phyloP scores from a whole-genome alignment of 2,797 vertebrate species.

The Orestias chungarensis region DNA sequence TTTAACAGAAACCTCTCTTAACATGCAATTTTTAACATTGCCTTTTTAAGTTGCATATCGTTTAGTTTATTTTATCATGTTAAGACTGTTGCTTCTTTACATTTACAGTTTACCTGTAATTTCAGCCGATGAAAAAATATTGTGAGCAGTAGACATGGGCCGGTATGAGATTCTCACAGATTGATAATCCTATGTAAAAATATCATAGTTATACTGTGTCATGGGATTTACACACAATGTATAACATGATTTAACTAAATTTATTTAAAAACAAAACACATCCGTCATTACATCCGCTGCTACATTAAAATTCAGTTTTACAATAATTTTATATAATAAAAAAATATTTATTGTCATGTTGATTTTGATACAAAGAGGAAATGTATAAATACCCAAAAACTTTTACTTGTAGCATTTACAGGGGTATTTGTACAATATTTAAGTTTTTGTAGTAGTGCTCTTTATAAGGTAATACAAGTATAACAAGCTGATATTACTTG shows the following conservation, averaged over 20 bases:
- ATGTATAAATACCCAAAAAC: background rate
- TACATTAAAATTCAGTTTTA: background rate
- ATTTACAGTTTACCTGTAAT: constrained; percentile 24
- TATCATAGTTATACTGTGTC: background rate
- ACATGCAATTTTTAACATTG: constrained; percentile 51
- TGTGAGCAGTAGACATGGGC: constrained; percentile 25
- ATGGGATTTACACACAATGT: background rate
- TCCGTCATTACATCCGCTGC: background rate
- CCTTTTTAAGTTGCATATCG: constrained; percentile 41
- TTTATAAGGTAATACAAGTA: background rate
- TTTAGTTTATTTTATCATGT: constrained; percentile 31
- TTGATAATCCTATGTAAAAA: background rate
- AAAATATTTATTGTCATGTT: background rate
- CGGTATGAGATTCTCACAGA: constrained; percentile 10
- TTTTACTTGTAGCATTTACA: background rate
- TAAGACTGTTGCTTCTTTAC: constrained; percentile 21
- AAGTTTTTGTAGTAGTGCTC: background rate
- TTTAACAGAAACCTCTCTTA: constrained; percentile 54
- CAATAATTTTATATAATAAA: background rate
- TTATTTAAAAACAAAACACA: background rate
- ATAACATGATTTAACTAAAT: background rate
- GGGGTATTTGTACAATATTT: background rate
- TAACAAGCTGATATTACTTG: background rate
- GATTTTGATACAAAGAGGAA: background rate
- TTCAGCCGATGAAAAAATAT: constrained; percentile 56